phyloP scores from a whole-genome alignment of 1,140 invertebrate species.

The Drosophila equinoxialis region DNA sequence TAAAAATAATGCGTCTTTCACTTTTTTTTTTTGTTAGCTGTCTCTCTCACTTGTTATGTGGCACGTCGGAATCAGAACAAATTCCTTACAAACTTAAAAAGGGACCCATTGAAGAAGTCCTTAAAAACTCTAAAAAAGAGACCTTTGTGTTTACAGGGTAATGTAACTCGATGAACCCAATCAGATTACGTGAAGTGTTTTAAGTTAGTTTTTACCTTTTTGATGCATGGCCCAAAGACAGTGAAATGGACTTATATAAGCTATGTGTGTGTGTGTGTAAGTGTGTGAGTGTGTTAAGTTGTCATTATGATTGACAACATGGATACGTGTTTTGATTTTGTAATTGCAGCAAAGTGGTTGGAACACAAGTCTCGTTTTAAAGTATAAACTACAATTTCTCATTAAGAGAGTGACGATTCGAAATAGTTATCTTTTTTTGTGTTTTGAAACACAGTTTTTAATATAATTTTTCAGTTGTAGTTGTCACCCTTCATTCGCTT shows the following conservation, averaged over 20 bases:
- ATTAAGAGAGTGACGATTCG: no score
- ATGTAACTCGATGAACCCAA: no score
- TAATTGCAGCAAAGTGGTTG: constrained; percentile 7
- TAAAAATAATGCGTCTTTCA: constrained; percentile 24
- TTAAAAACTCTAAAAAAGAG: no score
- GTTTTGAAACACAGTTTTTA: no score
- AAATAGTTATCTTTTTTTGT: no score
- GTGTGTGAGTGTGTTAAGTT: constrained; percentile 57
- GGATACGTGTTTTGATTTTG: constrained; percentile 51
- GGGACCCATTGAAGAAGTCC: no score
- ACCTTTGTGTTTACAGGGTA: no score
- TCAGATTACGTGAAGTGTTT: neutral
- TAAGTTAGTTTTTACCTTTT: constrained; percentile 23
- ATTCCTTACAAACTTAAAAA: no score
- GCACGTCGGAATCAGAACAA: no score
- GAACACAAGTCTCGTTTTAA: neutral
- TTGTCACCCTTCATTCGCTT: neutral
- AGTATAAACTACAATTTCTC: neutral
- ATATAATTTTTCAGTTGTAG: no score
- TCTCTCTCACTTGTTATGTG: neutral
- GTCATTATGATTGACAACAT: constrained; percentile 61
- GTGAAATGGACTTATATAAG: constrained; percentile 14
- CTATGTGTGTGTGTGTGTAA: constrained; percentile 29
- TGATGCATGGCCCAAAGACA: constrained; percentile 31
- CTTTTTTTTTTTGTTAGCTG: constrained; percentile 31